phyloP scores from a whole-genome alignment of 2,888 invertebrate species.

The Erannis defoliaria region DNA sequence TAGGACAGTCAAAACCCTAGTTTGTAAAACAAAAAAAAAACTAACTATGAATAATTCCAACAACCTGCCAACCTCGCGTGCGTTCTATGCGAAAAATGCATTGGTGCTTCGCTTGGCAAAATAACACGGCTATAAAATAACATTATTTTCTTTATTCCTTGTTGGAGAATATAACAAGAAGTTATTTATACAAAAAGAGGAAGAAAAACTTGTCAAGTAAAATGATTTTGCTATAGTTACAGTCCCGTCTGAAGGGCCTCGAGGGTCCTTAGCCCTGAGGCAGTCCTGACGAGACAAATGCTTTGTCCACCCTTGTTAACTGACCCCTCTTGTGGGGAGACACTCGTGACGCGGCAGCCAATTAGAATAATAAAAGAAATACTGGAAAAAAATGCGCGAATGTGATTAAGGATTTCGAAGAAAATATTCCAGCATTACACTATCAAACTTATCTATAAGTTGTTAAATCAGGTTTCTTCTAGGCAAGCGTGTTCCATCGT shows the following conservation, averaged over 20 bases:
- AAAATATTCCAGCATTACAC: neutral
- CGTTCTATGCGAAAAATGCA: slow-evolving; percentile 10
- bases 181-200: slow-evolving; percentile 15
- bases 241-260: slow-evolving; percentile 9
- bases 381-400: neutral
- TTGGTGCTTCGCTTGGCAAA: neutral
- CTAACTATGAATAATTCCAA: neutral
- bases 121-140: slow-evolving; percentile 9
- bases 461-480: too few species aligned
- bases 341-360: slow-evolving; percentile 10
- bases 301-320: slow-evolving; percentile 36
- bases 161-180: slow-evolving; percentile 1
- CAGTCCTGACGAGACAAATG: slow-evolving; percentile 35
- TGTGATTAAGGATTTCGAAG: neutral
- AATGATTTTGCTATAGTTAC: slow-evolving; percentile 30
- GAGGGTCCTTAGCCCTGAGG: slow-evolving; percentile 24
- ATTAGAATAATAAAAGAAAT: slow-evolving; percentile 25
- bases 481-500: too few species aligned
- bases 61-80: neutral
- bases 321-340: slow-evolving; percentile 30
- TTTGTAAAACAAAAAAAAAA: too few species aligned
- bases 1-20: too few species aligned
- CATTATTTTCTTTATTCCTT: slow-evolving; percentile 9
- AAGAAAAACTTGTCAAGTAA: slow-evolving; percentile 26
- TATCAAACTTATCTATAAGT: too few species aligned